These are phyloP conservation scores for Rafetus swinhoei DNA, from an alignment of 2,113 vertebrate species.

Conservation along the genomic window DNA sequence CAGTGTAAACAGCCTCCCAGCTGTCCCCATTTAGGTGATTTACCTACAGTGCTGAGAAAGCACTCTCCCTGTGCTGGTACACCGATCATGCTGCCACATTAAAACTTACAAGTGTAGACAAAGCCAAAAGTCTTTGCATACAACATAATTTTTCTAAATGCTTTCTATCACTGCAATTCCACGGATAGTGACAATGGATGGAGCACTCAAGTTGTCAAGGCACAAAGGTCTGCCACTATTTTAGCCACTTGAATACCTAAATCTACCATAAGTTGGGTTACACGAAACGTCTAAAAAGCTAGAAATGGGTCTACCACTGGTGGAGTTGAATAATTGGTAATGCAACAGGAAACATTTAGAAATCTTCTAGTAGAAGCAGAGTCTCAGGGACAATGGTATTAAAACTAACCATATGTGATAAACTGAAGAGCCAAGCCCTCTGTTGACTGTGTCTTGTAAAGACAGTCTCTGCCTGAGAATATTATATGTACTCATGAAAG, in stretches of 20 bases:
- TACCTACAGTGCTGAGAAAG: no score
- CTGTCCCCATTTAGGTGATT: no score
- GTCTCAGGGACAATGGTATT: not conserved
- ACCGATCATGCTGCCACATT: no score
- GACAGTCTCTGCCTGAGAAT: slow-evolving; percentile 52
- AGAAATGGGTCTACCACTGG: not conserved
- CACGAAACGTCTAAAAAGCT: not conserved
- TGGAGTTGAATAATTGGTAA: not conserved
- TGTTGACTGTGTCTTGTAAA: slow-evolving; percentile 41
- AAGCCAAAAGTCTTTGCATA: no score
- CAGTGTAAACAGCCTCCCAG: no score
- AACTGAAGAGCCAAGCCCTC: not conserved
- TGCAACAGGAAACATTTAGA: not conserved
- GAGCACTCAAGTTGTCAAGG: not conserved
- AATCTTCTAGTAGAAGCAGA: not conserved
- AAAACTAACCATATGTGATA: slow-evolving; percentile 24
- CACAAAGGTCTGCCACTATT: not conserved
- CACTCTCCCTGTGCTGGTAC: no score
- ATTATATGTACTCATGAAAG: slow-evolving; percentile 54
- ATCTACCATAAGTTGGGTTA: not conserved
- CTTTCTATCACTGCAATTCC: not conserved
- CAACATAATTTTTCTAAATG: not conserved
- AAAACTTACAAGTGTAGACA: no score
- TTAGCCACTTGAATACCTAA: not conserved
- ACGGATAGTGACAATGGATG: not conserved